Evolutionary conservation across 2,113 vertebrate species (phyloP).

Genomic region (Pycnonotus jocosus): DNA sequence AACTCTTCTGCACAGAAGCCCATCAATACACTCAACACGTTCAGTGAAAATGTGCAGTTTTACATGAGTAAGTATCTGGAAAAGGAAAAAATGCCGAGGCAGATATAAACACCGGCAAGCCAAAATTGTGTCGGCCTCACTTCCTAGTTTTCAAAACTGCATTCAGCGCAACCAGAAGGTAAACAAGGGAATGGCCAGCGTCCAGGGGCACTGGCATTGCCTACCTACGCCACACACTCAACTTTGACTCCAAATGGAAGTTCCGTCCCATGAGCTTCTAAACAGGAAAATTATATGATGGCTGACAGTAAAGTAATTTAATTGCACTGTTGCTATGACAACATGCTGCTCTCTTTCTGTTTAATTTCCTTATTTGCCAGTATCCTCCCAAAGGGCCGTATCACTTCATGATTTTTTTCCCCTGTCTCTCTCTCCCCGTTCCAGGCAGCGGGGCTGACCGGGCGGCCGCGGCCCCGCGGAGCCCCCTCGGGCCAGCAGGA

Average conservation of each 20-base stretch:
- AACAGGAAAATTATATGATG: conserved; percentile 85
- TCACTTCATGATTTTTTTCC: background rate
- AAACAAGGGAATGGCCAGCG: background rate
- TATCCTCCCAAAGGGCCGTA: conserved; percentile 72
- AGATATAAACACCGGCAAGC: background rate
- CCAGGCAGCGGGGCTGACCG: background rate
- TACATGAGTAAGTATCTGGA: background rate
- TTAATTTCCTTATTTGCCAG: conserved; percentile 87
- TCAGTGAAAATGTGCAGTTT: background rate
- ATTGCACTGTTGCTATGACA: conserved; percentile 87
- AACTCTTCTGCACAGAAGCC: background rate
- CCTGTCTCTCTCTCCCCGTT: fast-evolving
- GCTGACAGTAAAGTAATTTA: conserved; percentile 90
- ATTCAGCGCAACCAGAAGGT: background rate
- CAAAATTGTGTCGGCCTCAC: background rate
- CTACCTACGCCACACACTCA: conserved; percentile 5
- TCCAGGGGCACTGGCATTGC: background rate
- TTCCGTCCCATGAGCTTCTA: conserved; percentile 78
- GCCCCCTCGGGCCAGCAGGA: background rate
- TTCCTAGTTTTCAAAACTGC: background rate
- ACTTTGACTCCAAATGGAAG: conserved; percentile 75
- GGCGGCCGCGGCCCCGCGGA: background rate
- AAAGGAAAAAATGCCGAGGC: background rate
- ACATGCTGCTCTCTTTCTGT: conserved; percentile 85
- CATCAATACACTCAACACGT: background rate